Evolutionary conservation across 2,888 invertebrate species (phyloP).

Genomic region (Pecten maximus): DNA sequence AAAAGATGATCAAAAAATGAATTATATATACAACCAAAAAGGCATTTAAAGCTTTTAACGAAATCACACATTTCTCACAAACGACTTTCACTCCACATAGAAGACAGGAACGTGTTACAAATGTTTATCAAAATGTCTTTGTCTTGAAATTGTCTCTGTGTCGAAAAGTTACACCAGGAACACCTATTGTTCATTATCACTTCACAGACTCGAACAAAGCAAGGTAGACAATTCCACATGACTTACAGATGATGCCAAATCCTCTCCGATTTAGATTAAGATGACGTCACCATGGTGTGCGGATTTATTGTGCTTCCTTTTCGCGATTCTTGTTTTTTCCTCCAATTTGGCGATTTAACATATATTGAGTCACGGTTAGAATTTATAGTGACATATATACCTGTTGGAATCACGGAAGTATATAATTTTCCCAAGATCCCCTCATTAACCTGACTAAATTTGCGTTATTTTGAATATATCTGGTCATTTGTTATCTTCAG

Average conservation of each 20-base stretch:
- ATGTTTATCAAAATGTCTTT: not conserved
- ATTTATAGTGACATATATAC: too few species aligned
- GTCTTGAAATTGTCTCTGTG: not conserved
- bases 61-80: constrained; percentile 24
- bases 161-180: not conserved
- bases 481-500: not conserved
- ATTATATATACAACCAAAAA: not conserved
- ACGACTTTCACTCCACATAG: not conserved
- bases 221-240: too few species aligned
- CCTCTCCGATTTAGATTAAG: too few species aligned
- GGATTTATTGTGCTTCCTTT: too few species aligned
- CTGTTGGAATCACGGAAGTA: not conserved
- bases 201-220: not conserved
- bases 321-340: too few species aligned
- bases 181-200: not conserved
- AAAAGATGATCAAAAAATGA: not conserved
- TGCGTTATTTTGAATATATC: not conserved
- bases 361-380: too few species aligned
- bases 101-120: not conserved
- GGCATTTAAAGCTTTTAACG: not conserved
- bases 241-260: too few species aligned
- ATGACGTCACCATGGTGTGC: too few species aligned
- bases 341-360: too few species aligned
- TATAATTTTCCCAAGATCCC: not conserved
- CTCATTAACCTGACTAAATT: too few species aligned